These are phyloP conservation scores for Allacma fusca DNA, from an alignment of 2,888 invertebrate species.

Conservation along the genomic window DNA sequence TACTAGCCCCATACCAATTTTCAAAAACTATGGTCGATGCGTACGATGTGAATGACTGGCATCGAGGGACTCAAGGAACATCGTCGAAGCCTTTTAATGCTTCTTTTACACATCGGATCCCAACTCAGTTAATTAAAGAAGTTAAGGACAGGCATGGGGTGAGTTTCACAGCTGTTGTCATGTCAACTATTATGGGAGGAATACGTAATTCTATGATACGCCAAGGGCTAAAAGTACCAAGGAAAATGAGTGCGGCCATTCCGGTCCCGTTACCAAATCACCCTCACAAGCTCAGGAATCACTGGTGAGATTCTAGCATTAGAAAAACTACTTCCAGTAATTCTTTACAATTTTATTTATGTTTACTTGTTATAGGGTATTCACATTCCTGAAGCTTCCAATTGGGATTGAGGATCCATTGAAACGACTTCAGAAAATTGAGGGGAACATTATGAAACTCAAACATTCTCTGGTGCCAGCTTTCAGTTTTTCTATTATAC, in stretches of 20 bases:
- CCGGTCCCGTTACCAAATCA: conserved; percentile 54
- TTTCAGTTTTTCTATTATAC: conserved; percentile 29
- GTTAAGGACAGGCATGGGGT: conserved; percentile 51
- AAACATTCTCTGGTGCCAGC: conserved; percentile 44
- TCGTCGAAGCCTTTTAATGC: conserved; percentile 43
- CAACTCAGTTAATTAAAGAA: conserved; percentile 49
- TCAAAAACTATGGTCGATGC: conserved; percentile 47
- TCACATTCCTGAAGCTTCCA: conserved; percentile 54
- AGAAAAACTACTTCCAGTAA: neutral
- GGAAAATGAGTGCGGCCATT: conserved; percentile 46
- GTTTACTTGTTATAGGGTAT: conserved; percentile 29
- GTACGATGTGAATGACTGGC: conserved; percentile 54
- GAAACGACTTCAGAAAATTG: conserved; percentile 47
- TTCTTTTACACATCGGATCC: conserved; percentile 47
- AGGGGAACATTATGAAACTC: conserved; percentile 44
- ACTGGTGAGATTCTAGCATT: conserved; percentile 47
- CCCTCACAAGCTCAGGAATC: conserved; percentile 53
- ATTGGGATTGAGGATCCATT: conserved; percentile 48
- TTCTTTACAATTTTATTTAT: neutral
- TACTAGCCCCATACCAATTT: conserved; percentile 48
- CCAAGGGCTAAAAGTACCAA: conserved; percentile 47
- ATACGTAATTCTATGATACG: conserved; percentile 48
- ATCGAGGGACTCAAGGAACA: conserved; percentile 27
- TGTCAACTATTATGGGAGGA: conserved; percentile 50
- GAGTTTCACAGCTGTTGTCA: conserved; percentile 50